Evolutionary conservation across 2,797 vertebrate species (phyloP).

Genomic region (Sternarchorhynchus goeldii): DNA sequence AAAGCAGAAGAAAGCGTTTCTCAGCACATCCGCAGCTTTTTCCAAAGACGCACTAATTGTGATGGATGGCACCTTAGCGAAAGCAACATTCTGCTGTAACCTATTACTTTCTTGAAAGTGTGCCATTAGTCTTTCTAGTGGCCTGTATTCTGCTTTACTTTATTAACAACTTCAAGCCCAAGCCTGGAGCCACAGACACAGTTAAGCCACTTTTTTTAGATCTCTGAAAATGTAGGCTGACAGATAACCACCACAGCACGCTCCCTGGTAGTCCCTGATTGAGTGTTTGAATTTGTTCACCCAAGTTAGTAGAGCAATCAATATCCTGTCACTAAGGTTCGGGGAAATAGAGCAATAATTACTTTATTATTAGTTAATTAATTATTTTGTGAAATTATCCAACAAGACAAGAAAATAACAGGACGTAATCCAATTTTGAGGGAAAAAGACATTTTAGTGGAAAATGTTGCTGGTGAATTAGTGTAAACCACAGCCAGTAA

Average conservation of each 20-base stretch:
- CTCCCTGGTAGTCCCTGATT: conserved; percentile 1
- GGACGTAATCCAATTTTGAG: not conserved
- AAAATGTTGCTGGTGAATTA: conserved; percentile 19
- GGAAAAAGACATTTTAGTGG: not conserved
- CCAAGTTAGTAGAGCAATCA: conserved; percentile 26
- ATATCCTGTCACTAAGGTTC: conserved; percentile 38
- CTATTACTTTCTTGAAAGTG: conserved; percentile 66
- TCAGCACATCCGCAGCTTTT: conserved; percentile 19
- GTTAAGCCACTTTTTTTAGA: not conserved
- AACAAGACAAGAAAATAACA: conserved; percentile 17
- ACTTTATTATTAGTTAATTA: conserved; percentile 8
- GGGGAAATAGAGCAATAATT: conserved; percentile 39
- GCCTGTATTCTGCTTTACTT: conserved; percentile 59
- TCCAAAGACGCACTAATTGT: conserved; percentile 71
- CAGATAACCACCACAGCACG: conserved; percentile 3
- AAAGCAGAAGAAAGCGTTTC: conserved; percentile 53
- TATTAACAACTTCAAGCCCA: conserved; percentile 56
- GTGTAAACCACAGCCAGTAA: not conserved
- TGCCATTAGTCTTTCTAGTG: conserved; percentile 73
- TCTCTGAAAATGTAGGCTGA: conserved; percentile 9
- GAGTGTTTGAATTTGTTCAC: not conserved
- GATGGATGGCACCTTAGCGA: conserved; percentile 67
- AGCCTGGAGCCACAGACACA: not conserved
- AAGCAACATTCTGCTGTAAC: conserved; percentile 70
- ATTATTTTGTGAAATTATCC: not conserved